Base-by-base conservation (phyloP, 1,140 invertebrate species). In the Drosophila jambulina region DNA sequence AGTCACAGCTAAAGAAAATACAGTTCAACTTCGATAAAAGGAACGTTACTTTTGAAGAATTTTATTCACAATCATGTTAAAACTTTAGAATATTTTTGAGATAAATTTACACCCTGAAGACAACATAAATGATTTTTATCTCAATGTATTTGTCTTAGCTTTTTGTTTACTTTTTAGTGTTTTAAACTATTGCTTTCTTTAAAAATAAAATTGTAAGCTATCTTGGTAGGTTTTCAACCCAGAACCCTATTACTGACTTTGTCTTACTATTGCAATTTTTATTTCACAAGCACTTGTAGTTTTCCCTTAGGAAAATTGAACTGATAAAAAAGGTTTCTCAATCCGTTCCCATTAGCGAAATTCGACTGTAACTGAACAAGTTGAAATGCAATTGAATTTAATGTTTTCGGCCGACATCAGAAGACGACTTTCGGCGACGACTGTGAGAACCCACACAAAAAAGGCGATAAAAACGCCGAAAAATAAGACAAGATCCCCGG, bases 381-480 rank as follows among this genome's bases (percentile, higher is more conserved):
- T 67, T 43, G 34, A 56, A 19, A 27, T 70, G 42, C 67, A 68
- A 70, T 68, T 70, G 63, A 68, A 70, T 46, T 68, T 54, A 70
- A 68, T 68, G 63, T 13, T 63, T 54, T 59, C 43, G 43, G 29
- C 9, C 23, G 38, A 67, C 29, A 43, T 68, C 32, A 77, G 75
- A 68, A 49, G 59, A 81, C 40, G 53, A 62, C 51, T 70, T 45
- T 32, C 13, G 6, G 49, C 38, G 57, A 36, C 29, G 51, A 62
- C 74, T 78, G 67, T 68, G 68, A 78, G 80, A 82, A 82, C 79
- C 59, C 43, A 34, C 38, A 36, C 49, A 21, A 48, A 65, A 68
- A 40, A 60, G 12, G 27, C 23, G 27, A 60, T 60, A 36, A 72
- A 56, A 69, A n/a, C 19, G 17, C 49, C 48, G 27, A 72, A 51